Evolutionary conservation across 2,888 invertebrate species (phyloP), one percentile per base, ranked within the genome.

Genomic region (Girardia tigrina): DNA sequence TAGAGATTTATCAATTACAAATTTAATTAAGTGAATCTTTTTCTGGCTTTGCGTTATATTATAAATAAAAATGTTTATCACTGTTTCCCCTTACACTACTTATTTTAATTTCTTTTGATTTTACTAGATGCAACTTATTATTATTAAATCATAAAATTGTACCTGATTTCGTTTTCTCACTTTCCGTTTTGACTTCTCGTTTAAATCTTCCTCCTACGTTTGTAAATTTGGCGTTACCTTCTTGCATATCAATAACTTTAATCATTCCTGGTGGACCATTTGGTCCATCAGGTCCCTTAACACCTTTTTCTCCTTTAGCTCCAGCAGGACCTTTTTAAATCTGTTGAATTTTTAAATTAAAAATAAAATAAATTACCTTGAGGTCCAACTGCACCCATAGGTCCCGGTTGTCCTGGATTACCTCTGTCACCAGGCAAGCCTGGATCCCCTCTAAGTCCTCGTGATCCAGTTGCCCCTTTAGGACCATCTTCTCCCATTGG

Each of bases 401-500:
- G 4, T 56, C 56, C 56, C n/a, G 56, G 4, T 20, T n/a, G 56
- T 8, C 56, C 56, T 4, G 4, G 4, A 12, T n/a, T n/a, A 56
- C 56, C 56, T 8, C 56, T 4, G n/a, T 56, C 56, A 20, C 56
- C 56, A 2, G 56, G 20, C n/a, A 56, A 16, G 23, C 56, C 56
- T 8, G 56, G 56, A n/a, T 56, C 56, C 4, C 56, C 56, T 56
- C 56, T 4, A 4, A 12, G 56, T 56, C 56, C 56, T 56, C 56
- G n/a, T 56, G 56, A 23, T 16, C 56, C 56, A 4, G n/a, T 56
- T 20, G 56, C 56, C 23, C 56, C 56, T 56, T 56, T 56, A n/a
- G 56, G n/a, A 16, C 56, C 56, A 16, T 56, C 56, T 56, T 56
- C 56, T 56, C 56, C 56, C 56, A 56, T 56, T 56, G 56, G 56